These are phyloP conservation scores for Clistopyga incitator DNA, from an alignment of 2,888 invertebrate genomes.

Conservation along the genomic window DNA sequence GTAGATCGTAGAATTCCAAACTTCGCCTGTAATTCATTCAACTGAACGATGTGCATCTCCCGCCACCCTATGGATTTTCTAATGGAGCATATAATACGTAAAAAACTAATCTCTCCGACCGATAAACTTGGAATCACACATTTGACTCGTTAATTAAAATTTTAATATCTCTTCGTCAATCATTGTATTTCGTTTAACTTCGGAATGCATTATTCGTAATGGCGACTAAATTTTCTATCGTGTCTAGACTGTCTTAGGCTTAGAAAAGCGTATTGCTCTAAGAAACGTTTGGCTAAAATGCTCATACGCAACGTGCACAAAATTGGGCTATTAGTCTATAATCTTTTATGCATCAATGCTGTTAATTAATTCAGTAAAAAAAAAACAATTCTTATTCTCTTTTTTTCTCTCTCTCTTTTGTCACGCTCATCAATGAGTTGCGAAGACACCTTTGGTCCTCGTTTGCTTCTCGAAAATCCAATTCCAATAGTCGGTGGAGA, in stretches of 20 bases:
- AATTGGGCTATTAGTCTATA: neutral
- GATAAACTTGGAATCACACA: slow-evolving; percentile 27
- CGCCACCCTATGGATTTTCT: slow-evolving; percentile 50
- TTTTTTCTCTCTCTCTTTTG: no score
- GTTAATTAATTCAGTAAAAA: neutral
- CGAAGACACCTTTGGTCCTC: neutral
- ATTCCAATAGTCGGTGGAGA: slow-evolving; percentile 66
- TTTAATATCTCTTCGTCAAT: neutral
- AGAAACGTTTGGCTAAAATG: slow-evolving; percentile 32
- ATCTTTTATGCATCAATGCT: neutral
- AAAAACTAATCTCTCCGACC: slow-evolving; percentile 63
- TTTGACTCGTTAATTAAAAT: slow-evolving; percentile 20
- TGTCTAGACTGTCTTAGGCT: slow-evolving; percentile 17
- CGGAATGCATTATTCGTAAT: slow-evolving; percentile 18
- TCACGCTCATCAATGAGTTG: slow-evolving; percentile 3
- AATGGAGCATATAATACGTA: slow-evolving; percentile 27
- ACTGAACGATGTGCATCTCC: slow-evolving; percentile 46
- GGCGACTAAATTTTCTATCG: slow-evolving; percentile 44
- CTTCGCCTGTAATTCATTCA: slow-evolving; percentile 86
- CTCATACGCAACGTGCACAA: slow-evolving; percentile 47
- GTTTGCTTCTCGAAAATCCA: slow-evolving; percentile 50
- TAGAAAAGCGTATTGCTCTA: slow-evolving; percentile 47
- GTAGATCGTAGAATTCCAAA: slow-evolving; percentile 92
- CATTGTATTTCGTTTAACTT: neutral
- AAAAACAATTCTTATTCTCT: neutral